These are phyloP conservation scores for Neotragus moschatus DNA, from an alignment of 2,113 vertebrate genomes.

Conservation along the genomic window DNA sequence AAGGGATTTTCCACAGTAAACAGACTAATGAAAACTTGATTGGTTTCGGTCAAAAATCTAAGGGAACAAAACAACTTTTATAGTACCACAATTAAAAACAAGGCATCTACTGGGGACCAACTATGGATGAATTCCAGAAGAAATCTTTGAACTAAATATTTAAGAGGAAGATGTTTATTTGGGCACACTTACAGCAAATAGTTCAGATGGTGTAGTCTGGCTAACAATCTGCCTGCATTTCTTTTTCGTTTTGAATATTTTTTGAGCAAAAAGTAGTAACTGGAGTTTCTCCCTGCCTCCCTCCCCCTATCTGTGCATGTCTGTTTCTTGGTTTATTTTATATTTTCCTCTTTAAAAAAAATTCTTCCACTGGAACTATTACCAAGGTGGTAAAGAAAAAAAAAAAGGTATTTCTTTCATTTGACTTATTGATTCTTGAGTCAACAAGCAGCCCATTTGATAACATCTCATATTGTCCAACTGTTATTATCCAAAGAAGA, in stretches of 20 bases:
- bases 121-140: conserved; percentile 19
- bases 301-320: not conserved
- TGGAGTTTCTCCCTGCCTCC: not conserved
- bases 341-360: not conserved
- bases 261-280: not conserved
- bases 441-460: not conserved
- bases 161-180: not conserved
- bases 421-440: not conserved
- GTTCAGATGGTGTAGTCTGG: not conserved
- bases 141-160: conserved; percentile 13
- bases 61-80: conserved; percentile 31
- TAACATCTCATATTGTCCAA: not conserved
- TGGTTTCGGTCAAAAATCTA: not conserved
- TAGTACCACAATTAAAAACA: not conserved
- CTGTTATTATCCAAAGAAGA: not conserved
- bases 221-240: not conserved
- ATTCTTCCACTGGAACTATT: not conserved
- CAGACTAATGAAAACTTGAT: not conserved
- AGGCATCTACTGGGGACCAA: not conserved
- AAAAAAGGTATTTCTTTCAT: not conserved
- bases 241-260: not conserved
- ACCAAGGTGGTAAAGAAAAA: not conserved
- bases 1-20: conserved; percentile 39
- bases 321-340: not conserved
- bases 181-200: not conserved